Base-by-base conservation (phyloP, 2,797 vertebrate genomes). In the Eulemur mongoz region DNA sequence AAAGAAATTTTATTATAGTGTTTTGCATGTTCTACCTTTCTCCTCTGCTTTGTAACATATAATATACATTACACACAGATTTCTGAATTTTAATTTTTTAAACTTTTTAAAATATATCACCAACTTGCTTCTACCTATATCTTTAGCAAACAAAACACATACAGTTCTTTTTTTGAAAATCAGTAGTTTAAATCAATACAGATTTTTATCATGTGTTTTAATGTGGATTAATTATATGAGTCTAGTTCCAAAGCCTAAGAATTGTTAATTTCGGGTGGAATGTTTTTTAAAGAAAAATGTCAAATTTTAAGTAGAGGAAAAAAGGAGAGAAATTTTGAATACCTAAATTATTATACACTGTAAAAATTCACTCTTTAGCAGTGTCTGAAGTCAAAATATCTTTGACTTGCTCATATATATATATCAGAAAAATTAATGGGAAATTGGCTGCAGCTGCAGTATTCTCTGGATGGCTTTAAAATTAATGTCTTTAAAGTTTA, bases 1-100 rank as follows among this genome's bases (percentile, higher is more conserved):
- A 72, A 76, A 92, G 48, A 93, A 87, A 86, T 83, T 73, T 23
- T 7, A 1, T 72, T 84, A 8, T n/a, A 67, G 4, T 91, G 43
- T 82, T 96, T 76, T 93, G 48, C 48, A 48, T 87, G 40, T 52
- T 92, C 15, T 79, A 59, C 78, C 80, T 97, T 96, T 93, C 75
- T 95, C 18, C 70, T 89, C 70, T 93, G 83, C 40, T 96, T 92
- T 95, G 15, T 91, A 73, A 67, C 15, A 17, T 81, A 18, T 9
- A 69, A 30, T 92, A 2, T 52, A 76, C 35, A 96, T 93, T 73
- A 88, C 32, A 97, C 45, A 93, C 54, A 86, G 3, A 95, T 27
- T 80, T 87, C 81, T 57, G 14, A 95, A 84, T 89, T 82, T 91
- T 89, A 78, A 75, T 43, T 93, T 93, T 91, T 81, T 76, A 54